Evolutionary conservation across 2,888 invertebrate species (phyloP), one percentile per base, ranked within the genome.

Genomic region (Netelia fuscicornis): DNA sequence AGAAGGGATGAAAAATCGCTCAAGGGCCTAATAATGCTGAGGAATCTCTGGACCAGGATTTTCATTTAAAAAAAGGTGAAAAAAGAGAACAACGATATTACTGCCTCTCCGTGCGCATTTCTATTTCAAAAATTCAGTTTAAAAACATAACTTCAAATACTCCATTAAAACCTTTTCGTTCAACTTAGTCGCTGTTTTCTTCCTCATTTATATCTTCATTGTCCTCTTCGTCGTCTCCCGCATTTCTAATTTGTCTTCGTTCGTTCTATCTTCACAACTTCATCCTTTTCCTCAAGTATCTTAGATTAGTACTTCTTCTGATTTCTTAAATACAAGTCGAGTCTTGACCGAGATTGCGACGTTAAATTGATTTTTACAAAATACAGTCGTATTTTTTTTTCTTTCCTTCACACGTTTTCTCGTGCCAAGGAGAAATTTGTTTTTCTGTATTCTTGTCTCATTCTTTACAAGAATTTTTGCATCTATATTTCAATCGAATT

Each of bases 111-210:
- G 91, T 93, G 92, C 92, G 92, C 91, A 91, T 92, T 25, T 93
- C 92, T 93, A 93, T 93, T 93, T 93, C 91, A 91, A 92, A 92
- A 92, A 91, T 92, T 92, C 91, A 92, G 91, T 92, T 92, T 91
- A 92, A 93, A 93, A 93, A 92, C 92, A 92, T 90, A 93, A 93
- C 92, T 93, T 90, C 90, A 89, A 93, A 91, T 91, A 92, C 91
- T 91, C 90, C 90, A 90, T 90, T 90, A 91, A 92, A 77, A 79
- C 72, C 20, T 44, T 54, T 56, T 92, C 91, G 90, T 88, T 88
- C 90, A 90, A 91, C 90, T 91, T 90, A 91, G 90, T 91, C 91
- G 91, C 89, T 90, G 90, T 89, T 89, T 90, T 90, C 89, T 88
- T 88, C 72, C 30, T 83, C 81, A 62, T 72, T 83, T 74, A 23